A percentile compares a stretch with the other conserved stretches of the same genome.
Evolutionary conservation across 2,888 invertebrate species (phyloP).

Genomic region (Phengaris arion): DNA sequence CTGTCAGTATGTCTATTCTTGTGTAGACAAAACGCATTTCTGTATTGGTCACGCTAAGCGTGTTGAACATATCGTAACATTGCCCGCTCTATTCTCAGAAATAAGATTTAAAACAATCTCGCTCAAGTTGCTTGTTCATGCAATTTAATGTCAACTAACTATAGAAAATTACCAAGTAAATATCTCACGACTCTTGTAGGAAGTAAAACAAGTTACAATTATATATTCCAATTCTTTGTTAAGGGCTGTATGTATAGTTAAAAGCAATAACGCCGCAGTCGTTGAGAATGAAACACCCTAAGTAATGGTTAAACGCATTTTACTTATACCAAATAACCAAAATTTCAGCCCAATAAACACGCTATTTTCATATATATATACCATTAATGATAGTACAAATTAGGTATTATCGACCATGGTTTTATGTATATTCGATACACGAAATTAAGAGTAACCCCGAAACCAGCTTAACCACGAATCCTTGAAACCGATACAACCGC

Average conservation of each 20-base stretch:
- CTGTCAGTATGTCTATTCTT: too few species aligned
- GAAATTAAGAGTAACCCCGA: conserved; percentile 44
- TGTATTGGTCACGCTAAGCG: too few species aligned
- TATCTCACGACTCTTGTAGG: conserved; percentile 22
- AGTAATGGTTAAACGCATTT: neutral
- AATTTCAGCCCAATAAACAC: neutral
- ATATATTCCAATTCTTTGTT: neutral
- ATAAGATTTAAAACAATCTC: conserved; percentile 47
- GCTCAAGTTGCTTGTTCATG: conserved; percentile 23
- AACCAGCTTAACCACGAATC: conserved; percentile 54
- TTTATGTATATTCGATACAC: conserved; percentile 4
- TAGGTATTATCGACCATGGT: neutral
- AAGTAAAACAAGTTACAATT: conserved; percentile 21
- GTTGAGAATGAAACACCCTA: neutral
- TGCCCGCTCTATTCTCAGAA: conserved; percentile 59
- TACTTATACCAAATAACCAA: neutral
- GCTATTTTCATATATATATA: neutral
- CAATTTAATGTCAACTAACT: conserved; percentile 28
- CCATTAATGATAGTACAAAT: neutral
- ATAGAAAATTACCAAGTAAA: conserved; percentile 26
- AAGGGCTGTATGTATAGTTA: neutral
- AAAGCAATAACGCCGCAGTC: neutral
- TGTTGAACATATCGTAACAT: conserved; percentile 3
- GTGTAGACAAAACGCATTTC: too few species aligned
- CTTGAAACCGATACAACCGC: conserved; percentile 74